Conservation (phyloP, 1,140 invertebrate species). For the Drosophila subpulchrella region DNA sequence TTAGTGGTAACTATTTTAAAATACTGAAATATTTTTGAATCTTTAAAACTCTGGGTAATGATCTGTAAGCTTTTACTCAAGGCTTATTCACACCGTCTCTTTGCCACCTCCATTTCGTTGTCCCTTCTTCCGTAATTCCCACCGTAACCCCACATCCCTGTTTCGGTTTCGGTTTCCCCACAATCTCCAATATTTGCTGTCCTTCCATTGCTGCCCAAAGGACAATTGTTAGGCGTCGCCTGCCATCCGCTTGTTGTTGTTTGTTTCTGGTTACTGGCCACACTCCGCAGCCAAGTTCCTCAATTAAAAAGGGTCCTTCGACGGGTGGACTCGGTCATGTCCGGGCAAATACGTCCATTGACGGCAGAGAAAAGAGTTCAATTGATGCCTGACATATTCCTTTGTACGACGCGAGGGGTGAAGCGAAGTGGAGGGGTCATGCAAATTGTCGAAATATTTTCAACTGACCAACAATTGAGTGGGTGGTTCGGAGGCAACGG, state of each 20-base stretch:
- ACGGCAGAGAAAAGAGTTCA: constrained; percentile 68
- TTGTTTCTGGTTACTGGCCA: constrained; percentile 64
- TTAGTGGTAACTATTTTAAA: too few species aligned
- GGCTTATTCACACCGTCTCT: not conserved
- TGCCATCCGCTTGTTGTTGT: constrained; percentile 60
- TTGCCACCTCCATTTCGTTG: constrained; percentile 8
- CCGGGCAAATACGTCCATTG: constrained; percentile 46
- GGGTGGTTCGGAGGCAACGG: constrained; percentile 31
- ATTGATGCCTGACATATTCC: constrained; percentile 78
- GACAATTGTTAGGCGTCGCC: constrained; percentile 59
- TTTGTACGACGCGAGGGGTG: constrained; percentile 51
- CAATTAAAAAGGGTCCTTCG: constrained; percentile 70
- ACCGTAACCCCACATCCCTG: constrained; percentile 1
- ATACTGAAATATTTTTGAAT: too few species aligned
- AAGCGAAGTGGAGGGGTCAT: constrained; percentile 35
- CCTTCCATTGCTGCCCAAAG: constrained; percentile 29
- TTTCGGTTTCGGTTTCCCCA: not conserved
- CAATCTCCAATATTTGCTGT: constrained; percentile 28
- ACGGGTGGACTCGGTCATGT: constrained; percentile 10
- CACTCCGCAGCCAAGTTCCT: constrained; percentile 69
- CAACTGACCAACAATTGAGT: constrained; percentile 79
- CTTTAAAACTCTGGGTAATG: not conserved
- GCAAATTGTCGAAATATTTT: constrained; percentile 83
- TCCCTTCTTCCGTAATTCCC: constrained; percentile 1
- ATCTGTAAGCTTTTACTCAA: not conserved